Base-by-base conservation (phyloP, 2,113 vertebrate species). In the Cavia porcellus region DNA sequence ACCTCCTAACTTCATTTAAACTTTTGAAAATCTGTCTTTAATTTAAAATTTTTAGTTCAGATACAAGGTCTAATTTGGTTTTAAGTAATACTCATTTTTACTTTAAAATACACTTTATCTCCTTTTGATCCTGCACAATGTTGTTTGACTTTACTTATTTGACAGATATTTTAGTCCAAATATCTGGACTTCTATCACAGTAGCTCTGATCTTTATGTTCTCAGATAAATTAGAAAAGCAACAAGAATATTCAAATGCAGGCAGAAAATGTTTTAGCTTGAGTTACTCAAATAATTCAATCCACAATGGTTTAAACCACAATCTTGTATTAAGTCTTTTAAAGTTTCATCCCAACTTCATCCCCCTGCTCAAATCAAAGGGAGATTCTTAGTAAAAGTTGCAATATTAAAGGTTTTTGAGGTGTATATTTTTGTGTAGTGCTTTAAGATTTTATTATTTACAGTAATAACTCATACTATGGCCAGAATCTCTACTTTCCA, bases 241-340 rank as follows among this genome's bases (percentile, higher is more conserved):
- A 89, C 3, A 66, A 66, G 17, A 86, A 7, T 74, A 50, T 92
- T 84, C 64, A 25, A 92, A 64, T 72, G 24, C 9, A 77, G 81
- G 45, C 7, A 93, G 59, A 96, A 90, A 74, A 32, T 96, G 38
- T 89, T 91, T 61, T 50, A 97, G 42, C 28, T 64, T 55, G 79
- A 9, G 0, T 88, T 89, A 95, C 79, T 94, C 92, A 93, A 89
- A 94, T 55, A 93, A 96, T 92, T 38, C n/a, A 92, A 89, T 92
- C 50, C 57, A 92, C 25, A 62, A 66, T 52, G 24, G 88, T 95
- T 97, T 92, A 80, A 95, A 38, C 32, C 35, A 47, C 15, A 64
- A 12, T 57, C 68, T 59, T 90, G 19, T 11, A 77, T 62, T 30
- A 28, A 74, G 12, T 88, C 42, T 66, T 90, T 90, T 92, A 94